A percentile compares a stretch with the other conserved stretches of the same genome.
Evolutionary conservation across 2,888 invertebrate genomes (phyloP).

Genomic region (Limnephilus marmoratus): DNA sequence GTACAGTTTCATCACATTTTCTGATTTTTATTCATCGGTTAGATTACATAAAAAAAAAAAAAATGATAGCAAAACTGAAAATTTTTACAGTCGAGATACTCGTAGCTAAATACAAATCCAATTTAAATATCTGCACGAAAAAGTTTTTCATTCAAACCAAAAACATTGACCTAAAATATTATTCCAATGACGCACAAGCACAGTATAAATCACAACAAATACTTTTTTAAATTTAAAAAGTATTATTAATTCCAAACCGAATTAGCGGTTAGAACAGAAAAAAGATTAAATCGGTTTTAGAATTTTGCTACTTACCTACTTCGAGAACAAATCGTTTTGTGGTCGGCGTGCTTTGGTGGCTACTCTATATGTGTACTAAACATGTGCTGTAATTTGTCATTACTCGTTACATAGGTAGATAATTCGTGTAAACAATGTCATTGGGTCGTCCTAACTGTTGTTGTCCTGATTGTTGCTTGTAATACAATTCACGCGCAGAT

Average conservation of each 20-base stretch:
- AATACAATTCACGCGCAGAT: conserved; percentile 21
- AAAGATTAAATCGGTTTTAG: neutral
- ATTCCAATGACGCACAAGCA: neutral
- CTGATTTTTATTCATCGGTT: too few relatives aligned
- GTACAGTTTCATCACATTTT: neutral
- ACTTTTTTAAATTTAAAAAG: neutral
- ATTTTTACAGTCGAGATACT: neutral
- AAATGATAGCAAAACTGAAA: neutral
- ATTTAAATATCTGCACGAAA: conserved; percentile 5
- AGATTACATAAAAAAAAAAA: too few relatives aligned
- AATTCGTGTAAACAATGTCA: conserved; percentile 64
- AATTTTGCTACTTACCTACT: neutral
- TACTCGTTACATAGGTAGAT: conserved; percentile 50
- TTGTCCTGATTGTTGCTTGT: conserved; percentile 12
- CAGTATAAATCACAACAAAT: neutral
- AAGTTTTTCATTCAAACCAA: neutral
- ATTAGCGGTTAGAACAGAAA: neutral
- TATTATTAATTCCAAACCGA: neutral
- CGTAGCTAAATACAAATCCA: neutral
- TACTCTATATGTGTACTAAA: neutral
- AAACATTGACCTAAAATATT: conserved; percentile 19
- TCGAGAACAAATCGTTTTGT: neutral
- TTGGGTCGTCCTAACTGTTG: conserved; percentile 64
- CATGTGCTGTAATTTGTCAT: conserved; percentile 19
- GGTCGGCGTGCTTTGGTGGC: neutral